Conservation (phyloP, 1,140 invertebrate species). For the Drosophila kanapiae region DNA sequence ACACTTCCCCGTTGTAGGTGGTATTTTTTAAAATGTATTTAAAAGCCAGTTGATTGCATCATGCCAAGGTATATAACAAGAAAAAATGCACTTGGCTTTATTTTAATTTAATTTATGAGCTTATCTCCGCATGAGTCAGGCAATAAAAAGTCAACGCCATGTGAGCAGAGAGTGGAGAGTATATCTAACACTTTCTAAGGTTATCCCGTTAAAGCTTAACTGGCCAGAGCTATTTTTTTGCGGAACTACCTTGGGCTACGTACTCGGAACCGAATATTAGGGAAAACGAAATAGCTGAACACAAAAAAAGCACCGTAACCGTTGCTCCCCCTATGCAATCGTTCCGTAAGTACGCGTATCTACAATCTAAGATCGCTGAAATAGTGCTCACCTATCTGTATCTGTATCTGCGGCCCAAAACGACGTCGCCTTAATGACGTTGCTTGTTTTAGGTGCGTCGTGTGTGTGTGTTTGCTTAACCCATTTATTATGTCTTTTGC, state of each 20-base stretch:
- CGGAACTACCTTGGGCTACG: conserved; percentile 52
- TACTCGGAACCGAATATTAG: conserved; percentile 23
- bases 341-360: conserved; percentile 31
- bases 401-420: conserved; percentile 20
- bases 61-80: conserved; percentile 3
- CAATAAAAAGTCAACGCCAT: conserved; percentile 20
- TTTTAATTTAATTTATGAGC: conserved; percentile 35
- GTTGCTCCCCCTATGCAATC: conserved; percentile 25
- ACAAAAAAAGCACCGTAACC: conserved; percentile 40
- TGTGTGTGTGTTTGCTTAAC: conserved; percentile 45
- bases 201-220: conserved; percentile 31
- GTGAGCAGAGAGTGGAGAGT: conserved; percentile 7
- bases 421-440: conserved; percentile 47
- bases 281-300: conserved; percentile 33
- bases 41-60: conserved; percentile 14
- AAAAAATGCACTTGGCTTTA: conserved; percentile 13
- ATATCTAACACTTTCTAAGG: conserved; percentile 39
- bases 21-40: background rate
- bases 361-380: conserved; percentile 46
- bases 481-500: conserved; percentile 60
- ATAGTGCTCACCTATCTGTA: conserved; percentile 23
- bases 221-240: conserved; percentile 29
- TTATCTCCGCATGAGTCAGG: conserved; percentile 24
- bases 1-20: background rate
- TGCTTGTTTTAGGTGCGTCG: conserved; percentile 30